Evolutionary conservation across 2,888 invertebrate genomes (phyloP).

Genomic region (Rhagium mordax): DNA sequence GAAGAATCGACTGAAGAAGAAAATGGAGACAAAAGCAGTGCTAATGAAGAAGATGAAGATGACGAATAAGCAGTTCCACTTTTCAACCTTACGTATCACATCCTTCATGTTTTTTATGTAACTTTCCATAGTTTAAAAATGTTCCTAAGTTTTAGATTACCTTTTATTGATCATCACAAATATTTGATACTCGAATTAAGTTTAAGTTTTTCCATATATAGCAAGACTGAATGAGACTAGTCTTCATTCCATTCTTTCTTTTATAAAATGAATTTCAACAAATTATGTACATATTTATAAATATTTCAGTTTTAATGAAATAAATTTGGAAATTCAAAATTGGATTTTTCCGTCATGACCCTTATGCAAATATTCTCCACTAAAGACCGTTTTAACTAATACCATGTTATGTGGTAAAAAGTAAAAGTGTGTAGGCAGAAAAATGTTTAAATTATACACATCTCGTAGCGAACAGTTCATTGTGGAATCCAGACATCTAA

Average conservation of each 20-base stretch:
- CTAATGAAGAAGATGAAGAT: constrained; percentile 43
- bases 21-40: constrained; percentile 44
- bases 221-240: constrained; percentile 14
- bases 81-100: not conserved
- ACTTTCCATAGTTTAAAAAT: not conserved
- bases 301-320: constrained; percentile 32
- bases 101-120: constrained; percentile 3
- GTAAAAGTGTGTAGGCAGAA: too few species aligned
- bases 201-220: not conserved
- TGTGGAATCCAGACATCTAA: too few species aligned
- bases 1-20: constrained; percentile 47
- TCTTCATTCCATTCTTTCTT: constrained; percentile 15
- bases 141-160: not conserved
- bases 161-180: not conserved
- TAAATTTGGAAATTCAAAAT: constrained; percentile 21
- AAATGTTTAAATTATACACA: too few species aligned
- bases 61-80: constrained; percentile 25
- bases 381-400: too few species aligned
- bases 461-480: too few species aligned
- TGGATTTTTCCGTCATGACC: not conserved
- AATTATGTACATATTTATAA: constrained; percentile 31
- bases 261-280: not conserved
- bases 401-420: too few species aligned
- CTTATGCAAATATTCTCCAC: not conserved
- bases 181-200: constrained; percentile 8